phyloP scores from a whole-genome alignment of 2,113 vertebrate genomes.

The Phainopepla nitens region DNA sequence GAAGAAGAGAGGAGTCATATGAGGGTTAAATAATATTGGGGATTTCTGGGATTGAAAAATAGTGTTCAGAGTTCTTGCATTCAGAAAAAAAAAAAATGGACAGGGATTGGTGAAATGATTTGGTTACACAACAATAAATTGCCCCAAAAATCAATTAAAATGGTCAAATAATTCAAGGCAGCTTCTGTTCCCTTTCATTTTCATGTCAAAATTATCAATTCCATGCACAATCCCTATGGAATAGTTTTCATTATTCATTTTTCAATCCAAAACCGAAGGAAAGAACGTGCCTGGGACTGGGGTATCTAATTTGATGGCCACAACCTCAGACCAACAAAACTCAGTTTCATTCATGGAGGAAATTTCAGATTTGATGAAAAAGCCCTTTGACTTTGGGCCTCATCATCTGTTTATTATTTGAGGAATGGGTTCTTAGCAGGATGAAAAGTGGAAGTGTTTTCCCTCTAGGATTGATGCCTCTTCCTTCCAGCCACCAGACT shows the following conservation, averaged over 20 bases:
- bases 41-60: not conserved
- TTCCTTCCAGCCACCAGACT: not conserved
- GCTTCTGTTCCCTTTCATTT: not conserved
- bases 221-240: fast-evolving
- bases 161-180: not conserved
- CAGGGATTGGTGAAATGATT: not conserved
- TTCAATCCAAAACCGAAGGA: not conserved
- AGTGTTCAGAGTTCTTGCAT: not conserved
- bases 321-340: not conserved
- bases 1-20: not conserved
- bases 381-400: not conserved
- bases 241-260: not conserved
- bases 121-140: not conserved
- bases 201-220: not conserved
- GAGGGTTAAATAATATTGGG: not conserved
- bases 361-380: not conserved
- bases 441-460: slow-evolving; percentile 1
- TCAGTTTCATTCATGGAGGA: not conserved
- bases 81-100: not conserved
- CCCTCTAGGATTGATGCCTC: not conserved
- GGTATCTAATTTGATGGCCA: not conserved
- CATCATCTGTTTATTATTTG: not conserved
- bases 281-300: not conserved
- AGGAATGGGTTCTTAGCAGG: not conserved
- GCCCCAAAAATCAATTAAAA: not conserved